Evolutionary conservation across 2,797 vertebrate species (phyloP).

Genomic region (Protosalanx chinensis): DNA sequence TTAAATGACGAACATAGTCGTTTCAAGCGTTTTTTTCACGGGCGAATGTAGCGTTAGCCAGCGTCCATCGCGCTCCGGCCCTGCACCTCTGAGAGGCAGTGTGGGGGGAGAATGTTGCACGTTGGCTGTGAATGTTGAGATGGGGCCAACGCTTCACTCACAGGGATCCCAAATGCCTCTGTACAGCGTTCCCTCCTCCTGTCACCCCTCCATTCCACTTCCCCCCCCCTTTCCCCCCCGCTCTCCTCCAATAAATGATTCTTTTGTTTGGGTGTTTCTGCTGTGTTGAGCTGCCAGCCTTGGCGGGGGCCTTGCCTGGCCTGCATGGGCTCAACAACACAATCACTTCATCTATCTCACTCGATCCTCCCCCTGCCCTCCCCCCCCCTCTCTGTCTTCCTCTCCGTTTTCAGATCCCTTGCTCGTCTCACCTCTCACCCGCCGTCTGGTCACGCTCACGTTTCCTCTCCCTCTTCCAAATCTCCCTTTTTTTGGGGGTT

Average conservation of each 20-base stretch:
- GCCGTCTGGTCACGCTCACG: conserved; percentile 26
- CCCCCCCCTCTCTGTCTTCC: not conserved
- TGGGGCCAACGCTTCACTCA: conserved; percentile 70
- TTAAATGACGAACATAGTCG: too few relatives aligned
- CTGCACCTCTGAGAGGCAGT: conserved; percentile 27
- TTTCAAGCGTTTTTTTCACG: too few relatives aligned
- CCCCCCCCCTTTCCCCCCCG: conserved; percentile 63
- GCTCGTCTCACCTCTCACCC: conserved; percentile 19
- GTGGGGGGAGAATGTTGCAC: conserved; percentile 61
- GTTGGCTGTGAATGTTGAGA: conserved; percentile 78
- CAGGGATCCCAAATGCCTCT: conserved; percentile 63
- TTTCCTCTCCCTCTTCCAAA: conserved; percentile 11
- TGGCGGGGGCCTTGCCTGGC: conserved; percentile 12
- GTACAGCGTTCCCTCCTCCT: conserved; percentile 59
- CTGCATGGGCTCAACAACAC: too few relatives aligned
- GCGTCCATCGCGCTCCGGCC: conserved; percentile 48
- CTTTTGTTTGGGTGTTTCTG: conserved; percentile 71
- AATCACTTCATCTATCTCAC: conserved; percentile 13
- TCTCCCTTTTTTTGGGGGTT: conserved; percentile 13
- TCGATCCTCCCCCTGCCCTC: conserved; percentile 9
- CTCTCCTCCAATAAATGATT: conserved; percentile 73
- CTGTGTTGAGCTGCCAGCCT: conserved; percentile 52
- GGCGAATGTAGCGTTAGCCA: too few relatives aligned
- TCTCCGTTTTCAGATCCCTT: not conserved
- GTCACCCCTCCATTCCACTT: conserved; percentile 48